A percentile compares a stretch with the other conserved stretches of the same genome.
These are phyloP conservation scores for Monopterus albus DNA, from an alignment of 2,113 vertebrate species.

Conservation along the genomic window DNA sequence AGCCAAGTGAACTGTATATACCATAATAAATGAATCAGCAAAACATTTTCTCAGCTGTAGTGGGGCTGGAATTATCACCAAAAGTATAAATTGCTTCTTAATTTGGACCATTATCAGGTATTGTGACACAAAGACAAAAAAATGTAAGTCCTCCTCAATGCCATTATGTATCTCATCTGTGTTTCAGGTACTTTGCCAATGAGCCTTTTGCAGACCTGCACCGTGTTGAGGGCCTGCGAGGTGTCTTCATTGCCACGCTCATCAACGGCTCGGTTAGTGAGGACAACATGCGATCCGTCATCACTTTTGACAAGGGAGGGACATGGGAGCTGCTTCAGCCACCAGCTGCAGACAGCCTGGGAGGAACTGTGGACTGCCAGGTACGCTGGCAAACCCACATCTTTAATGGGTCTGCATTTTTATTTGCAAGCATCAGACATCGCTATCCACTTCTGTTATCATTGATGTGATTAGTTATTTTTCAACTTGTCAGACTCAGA, in stretches of 20 bases:
- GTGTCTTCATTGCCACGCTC: slow-evolving; percentile 94
- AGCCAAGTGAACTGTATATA: no score
- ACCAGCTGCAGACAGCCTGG: slow-evolving; percentile 87
- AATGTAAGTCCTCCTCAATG: no score
- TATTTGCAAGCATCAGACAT: no score
- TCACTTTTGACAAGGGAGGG: slow-evolving; percentile 99
- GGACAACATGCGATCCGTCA: slow-evolving; percentile 96
- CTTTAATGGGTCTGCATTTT: no score
- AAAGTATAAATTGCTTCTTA: no score
- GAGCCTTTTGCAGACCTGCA: slow-evolving; percentile 97
- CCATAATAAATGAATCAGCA: no score
- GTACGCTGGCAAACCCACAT: slow-evolving; percentile 69
- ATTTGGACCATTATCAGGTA: no score
- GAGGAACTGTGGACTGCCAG: slow-evolving; percentile 91
- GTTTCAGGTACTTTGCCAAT: slow-evolving; percentile 91
- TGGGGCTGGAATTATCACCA: neutral
- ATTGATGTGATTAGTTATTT: no score
- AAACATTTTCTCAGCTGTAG: no score
- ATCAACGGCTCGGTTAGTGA: slow-evolving; percentile 91
- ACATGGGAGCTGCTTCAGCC: slow-evolving; percentile 96
- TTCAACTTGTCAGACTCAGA: no score
- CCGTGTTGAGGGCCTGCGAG: slow-evolving; percentile 91
- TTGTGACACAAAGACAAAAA: no score
- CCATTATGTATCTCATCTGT: neutral
- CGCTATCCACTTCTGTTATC: no score